phyloP scores from a whole-genome alignment of 2,797 vertebrate species.

The Spinus pinus region DNA sequence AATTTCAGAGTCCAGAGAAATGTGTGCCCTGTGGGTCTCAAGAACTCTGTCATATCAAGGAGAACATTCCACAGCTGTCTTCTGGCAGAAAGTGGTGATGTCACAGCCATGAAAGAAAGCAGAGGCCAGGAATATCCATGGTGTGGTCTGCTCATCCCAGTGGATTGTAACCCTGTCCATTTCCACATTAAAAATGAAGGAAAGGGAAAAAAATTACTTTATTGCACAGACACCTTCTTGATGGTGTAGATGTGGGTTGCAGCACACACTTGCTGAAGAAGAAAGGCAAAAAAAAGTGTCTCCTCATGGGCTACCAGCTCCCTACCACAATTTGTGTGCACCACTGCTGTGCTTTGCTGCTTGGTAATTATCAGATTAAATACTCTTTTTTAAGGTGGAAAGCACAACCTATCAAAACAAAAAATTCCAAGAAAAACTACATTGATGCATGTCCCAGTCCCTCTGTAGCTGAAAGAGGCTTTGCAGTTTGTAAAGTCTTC shows the following conservation, averaged over 20 bases:
- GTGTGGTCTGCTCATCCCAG: neutral
- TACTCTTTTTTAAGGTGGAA: neutral
- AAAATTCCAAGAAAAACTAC: neutral
- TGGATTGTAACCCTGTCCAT: neutral
- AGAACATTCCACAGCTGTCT: neutral
- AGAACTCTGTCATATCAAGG: neutral
- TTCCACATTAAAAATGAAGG: neutral
- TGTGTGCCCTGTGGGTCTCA: rapidly evolving
- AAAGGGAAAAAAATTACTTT: neutral
- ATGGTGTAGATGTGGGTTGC: neutral
- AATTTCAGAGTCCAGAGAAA: neutral
- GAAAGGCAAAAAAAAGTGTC: neutral
- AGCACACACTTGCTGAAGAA: neutral
- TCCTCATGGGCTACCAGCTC: rapidly evolving
- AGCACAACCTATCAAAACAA: neutral
- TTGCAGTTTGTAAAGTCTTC: neutral
- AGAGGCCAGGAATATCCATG: neutral
- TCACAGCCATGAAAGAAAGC: neutral
- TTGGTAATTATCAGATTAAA: neutral
- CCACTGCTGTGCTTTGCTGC: neutral
- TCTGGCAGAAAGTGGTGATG: neutral
- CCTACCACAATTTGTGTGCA: neutral
- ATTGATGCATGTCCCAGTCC: neutral
- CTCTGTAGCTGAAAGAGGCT: neutral
- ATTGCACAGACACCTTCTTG: neutral